Evolutionary conservation across 2,113 vertebrate species (phyloP).

Genomic region (Tragulus kanchil): DNA sequence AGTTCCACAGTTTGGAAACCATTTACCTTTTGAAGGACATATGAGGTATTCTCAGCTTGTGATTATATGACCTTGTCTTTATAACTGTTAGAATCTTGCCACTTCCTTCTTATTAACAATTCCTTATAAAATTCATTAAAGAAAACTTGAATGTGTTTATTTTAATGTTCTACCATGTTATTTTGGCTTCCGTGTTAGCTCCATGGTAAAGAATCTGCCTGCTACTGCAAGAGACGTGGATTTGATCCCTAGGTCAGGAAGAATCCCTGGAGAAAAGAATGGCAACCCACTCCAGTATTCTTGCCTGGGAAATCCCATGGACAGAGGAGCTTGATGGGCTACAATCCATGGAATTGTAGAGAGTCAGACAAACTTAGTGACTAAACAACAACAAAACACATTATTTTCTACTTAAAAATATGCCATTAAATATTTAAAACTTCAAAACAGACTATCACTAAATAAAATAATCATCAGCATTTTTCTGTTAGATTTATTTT

Average conservation of each 20-base stretch:
- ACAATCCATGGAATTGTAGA: accelerated
- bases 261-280: neutral
- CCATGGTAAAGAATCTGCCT: neutral
- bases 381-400: neutral
- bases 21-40: neutral
- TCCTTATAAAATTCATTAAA: neutral
- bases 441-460: neutral
- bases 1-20: too few relatives aligned
- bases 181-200: neutral
- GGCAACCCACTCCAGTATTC: neutral
- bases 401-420: neutral
- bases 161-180: neutral
- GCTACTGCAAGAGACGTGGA: neutral
- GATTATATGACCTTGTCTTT: too few relatives aligned
- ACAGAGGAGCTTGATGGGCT: neutral
- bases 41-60: neutral
- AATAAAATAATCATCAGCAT: neutral
- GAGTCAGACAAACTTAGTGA: neutral
- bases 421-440: neutral
- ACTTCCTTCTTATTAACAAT: neutral
- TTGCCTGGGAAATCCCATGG: neutral
- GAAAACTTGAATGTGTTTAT: neutral
- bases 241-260: neutral
- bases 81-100: neutral
- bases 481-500: neutral